Evolutionary conservation across 2,888 invertebrate species (phyloP), one percentile per base, ranked within the genome.

Genomic region (Lycaena phlaeas): DNA sequence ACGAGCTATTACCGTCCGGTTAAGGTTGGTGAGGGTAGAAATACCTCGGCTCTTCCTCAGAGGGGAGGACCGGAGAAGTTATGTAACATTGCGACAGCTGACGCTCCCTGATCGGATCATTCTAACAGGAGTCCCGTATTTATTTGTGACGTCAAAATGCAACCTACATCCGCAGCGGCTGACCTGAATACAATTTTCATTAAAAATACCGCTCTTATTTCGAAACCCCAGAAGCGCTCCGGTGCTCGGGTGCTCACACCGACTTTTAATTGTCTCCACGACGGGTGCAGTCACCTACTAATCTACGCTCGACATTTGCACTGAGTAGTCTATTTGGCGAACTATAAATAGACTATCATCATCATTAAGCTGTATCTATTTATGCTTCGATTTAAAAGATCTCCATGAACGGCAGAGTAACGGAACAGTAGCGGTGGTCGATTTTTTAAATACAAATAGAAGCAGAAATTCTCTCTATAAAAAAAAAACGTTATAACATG

Each of bases 131-230:
- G 41, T 44, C 43, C 42, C 41, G 41, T 9, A 22, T 9, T 9
- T 38, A 50, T 52, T 47, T 49, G 40, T 42, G 44, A 45, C 51
- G 46, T 50, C 53, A 50, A 50, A 56, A 52, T 51, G 46, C 49
- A 51, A 49, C 49, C 54, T 48, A 52, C 50, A 56, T 56, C 45
- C 42, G 56, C 49, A 46, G 26, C 50, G 56, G 52, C 58, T 68
- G 69, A 73, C 72, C 69, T 64, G 59, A 61, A 71, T 69, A 65
- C 54, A 59, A 59, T 60, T 64, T 68, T 64, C 56, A 68, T 64
- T 58, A 60, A 61, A 58, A 51, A 51, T 44, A 51, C 41, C 50
- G 27, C 11, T 39, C 41, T 41, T 41, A 38, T 43, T 42, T 41
- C 31, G 43, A 43, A 40, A 42, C 42, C 46, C 44, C 43, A 38